A percentile compares a stretch with the other conserved stretches of the same genome.
Conservation (phyloP, 2,888 invertebrate species). For the Heliconius sara region DNA sequence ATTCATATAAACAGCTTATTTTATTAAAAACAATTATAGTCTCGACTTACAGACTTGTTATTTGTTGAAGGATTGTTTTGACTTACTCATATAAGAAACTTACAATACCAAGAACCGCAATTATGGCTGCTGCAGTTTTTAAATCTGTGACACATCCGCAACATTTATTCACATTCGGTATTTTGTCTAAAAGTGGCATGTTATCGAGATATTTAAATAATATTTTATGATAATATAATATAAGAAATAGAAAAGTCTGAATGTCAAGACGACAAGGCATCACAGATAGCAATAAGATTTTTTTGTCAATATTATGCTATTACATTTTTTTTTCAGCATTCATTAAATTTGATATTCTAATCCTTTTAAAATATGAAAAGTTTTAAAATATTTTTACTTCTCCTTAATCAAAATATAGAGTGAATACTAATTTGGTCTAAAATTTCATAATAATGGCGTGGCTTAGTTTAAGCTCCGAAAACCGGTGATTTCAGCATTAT, state of each 20-base stretch:
- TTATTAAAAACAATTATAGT: not conserved
- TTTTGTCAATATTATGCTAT: not conserved
- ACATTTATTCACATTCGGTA: conserved; percentile 42
- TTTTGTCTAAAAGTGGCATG: conserved; percentile 45
- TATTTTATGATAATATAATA: conserved; percentile 36
- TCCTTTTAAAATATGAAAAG: not conserved
- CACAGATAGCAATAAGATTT: conserved; percentile 34
- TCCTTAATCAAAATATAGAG: conserved; percentile 45
- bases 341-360: not conserved
- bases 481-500: conserved; percentile 79
- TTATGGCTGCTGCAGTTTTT: conserved; percentile 64
- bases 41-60: not conserved
- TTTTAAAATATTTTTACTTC: not conserved
- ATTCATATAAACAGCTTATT: not conserved
- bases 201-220: conserved; percentile 38
- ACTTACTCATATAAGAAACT: conserved; percentile 47
- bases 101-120: conserved; percentile 67
- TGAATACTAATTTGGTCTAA: conserved; percentile 66
- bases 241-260: conserved; percentile 41
- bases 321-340: not conserved
- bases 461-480: conserved; percentile 79
- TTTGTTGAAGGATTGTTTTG: not conserved
- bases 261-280: conserved; percentile 44
- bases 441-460: conserved; percentile 67
- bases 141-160: conserved; percentile 61